Evolutionary conservation across 2,113 vertebrate species (phyloP).

Genomic region (Antechinus stuartii): DNA sequence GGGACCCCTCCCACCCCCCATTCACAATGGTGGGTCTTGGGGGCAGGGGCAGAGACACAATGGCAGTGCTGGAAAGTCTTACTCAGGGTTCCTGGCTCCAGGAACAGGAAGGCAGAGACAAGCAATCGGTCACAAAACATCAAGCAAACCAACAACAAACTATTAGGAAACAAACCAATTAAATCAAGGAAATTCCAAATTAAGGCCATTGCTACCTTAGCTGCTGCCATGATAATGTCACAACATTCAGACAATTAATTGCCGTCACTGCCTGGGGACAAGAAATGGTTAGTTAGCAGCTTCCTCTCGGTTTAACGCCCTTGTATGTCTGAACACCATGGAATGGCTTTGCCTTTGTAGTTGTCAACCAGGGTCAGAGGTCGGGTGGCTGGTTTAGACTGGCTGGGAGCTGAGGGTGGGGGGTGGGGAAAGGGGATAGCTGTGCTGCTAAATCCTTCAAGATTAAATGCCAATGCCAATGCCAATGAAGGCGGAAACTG

Average conservation of each 20-base stretch:
- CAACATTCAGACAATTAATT: slow-evolving; percentile 36
- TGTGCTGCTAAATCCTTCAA: slow-evolving; percentile 33
- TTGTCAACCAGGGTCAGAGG: slow-evolving; percentile 24
- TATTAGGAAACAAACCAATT: slow-evolving; percentile 58
- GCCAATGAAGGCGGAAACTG: not conserved
- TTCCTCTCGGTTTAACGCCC: slow-evolving; percentile 49
- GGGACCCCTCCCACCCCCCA: not conserved
- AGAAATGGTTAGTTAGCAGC: not conserved
- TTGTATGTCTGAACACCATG: slow-evolving; percentile 25
- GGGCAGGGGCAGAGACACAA: not conserved
- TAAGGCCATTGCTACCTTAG: slow-evolving; percentile 2
- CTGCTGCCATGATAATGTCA: slow-evolving; percentile 25
- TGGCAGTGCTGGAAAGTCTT: slow-evolving; percentile 31
- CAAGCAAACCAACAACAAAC: slow-evolving; percentile 63
- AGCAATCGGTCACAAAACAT: slow-evolving; percentile 60
- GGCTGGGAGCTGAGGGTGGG: not conserved
- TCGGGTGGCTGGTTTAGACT: not conserved
- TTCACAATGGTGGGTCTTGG: not conserved
- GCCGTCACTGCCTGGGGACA: slow-evolving; percentile 39
- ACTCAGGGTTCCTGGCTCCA: slow-evolving; percentile 13
- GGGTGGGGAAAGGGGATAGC: not conserved
- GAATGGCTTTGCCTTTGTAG: not conserved
- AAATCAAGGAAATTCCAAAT: slow-evolving; percentile 57
- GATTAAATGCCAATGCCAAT: not conserved
- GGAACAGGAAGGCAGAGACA: slow-evolving; percentile 43